These are phyloP conservation scores for Guaruba guarouba DNA, from an alignment of 2,113 vertebrate genomes.

Conservation along the genomic window DNA sequence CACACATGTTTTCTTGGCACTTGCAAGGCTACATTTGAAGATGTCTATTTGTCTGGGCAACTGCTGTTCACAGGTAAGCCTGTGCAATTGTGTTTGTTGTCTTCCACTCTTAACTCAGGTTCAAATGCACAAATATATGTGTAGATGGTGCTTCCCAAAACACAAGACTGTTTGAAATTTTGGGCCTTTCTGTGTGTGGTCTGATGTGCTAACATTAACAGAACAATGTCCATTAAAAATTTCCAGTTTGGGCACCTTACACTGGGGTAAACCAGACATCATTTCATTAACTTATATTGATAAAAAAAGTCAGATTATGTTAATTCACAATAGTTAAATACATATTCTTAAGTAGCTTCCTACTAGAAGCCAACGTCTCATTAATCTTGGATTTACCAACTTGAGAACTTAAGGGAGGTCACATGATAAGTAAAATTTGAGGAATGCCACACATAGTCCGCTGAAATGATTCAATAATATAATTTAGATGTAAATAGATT, in stretches of 20 bases:
- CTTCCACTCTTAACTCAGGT: neutral
- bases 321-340: constrained; percentile 67
- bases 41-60: neutral
- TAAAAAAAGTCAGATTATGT: constrained; percentile 39
- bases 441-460: neutral
- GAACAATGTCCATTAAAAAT: constrained; percentile 29
- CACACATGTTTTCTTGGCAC: neutral
- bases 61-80: neutral
- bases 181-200: neutral
- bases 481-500: neutral
- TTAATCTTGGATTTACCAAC: constrained; percentile 39
- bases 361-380: constrained; percentile 46
- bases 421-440: constrained; percentile 40
- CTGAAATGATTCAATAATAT: neutral
- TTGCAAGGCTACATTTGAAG: neutral
- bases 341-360: constrained; percentile 57
- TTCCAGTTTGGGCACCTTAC: neutral
- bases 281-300: constrained; percentile 12
- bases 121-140: neutral
- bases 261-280: constrained; percentile 10
- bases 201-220: constrained; percentile 30
- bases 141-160: neutral
- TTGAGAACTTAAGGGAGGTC: constrained; percentile 33
- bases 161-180: neutral
- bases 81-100: neutral